Evolutionary conservation across 2,113 vertebrate species (phyloP).

Genomic region (Camelus bactrianus): DNA sequence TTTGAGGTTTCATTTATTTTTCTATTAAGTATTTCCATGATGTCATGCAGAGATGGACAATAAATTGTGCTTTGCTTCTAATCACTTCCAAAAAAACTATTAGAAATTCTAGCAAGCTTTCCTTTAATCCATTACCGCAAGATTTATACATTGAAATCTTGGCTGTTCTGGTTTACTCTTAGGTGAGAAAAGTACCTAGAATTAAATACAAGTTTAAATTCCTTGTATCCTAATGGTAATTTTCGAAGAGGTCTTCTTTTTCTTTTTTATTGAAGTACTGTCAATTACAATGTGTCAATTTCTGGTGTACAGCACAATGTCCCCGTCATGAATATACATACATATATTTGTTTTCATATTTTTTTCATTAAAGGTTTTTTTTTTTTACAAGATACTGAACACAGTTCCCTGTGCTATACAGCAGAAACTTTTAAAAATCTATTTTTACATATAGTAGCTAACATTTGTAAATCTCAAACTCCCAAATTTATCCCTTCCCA

Average conservation of each 20-base stretch:
- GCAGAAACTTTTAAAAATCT: too few relatives aligned
- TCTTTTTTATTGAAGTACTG: too few relatives aligned
- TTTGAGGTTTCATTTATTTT: constrained; percentile 64
- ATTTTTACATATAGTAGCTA: too few relatives aligned
- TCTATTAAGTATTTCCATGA: constrained; percentile 55
- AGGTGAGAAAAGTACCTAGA: background rate
- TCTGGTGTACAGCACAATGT: too few relatives aligned
- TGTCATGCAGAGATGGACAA: constrained; percentile 4
- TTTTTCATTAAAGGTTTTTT: too few relatives aligned
- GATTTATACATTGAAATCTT: background rate
- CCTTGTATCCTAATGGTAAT: background rate
- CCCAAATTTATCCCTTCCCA: too few relatives aligned
- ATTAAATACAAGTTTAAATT: background rate
- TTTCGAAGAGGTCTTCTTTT: background rate
- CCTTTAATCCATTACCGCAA: constrained; percentile 17
- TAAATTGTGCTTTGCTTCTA: constrained; percentile 51
- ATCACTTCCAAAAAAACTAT: constrained; percentile 19
- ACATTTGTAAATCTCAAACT: too few relatives aligned
- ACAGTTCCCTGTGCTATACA: too few relatives aligned
- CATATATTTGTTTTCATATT: too few relatives aligned
- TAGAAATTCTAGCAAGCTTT: constrained; percentile 17
- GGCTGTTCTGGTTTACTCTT: background rate
- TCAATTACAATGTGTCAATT: too few relatives aligned
- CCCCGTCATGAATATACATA: too few relatives aligned
- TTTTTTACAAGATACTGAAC: too few relatives aligned